phyloP scores from a whole-genome alignment of 1,140 invertebrate species.

The Anagrus nilaparvatae region DNA sequence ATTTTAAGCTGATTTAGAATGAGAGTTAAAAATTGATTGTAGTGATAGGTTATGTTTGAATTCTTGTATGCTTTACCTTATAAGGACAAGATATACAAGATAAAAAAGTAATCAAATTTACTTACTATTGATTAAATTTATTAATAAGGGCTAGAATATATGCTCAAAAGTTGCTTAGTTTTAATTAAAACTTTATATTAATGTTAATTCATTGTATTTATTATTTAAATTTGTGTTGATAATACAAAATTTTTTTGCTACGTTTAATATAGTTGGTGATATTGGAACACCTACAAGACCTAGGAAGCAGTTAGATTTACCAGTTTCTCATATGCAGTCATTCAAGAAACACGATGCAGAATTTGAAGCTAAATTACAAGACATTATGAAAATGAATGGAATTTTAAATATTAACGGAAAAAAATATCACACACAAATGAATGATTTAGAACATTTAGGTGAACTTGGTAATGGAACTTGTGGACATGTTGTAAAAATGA shows the following conservation, averaged over 20 bases:
- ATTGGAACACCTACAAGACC: conserved; percentile 40
- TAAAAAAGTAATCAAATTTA: too few species aligned
- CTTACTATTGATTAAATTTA: too few species aligned
- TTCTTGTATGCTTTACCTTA: too few species aligned
- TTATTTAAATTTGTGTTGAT: too few species aligned
- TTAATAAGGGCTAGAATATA: too few species aligned
- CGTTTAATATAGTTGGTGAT: conserved; percentile 33
- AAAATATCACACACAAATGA: conserved; percentile 73
- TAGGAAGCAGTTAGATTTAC: conserved; percentile 38
- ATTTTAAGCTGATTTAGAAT: too few species aligned
- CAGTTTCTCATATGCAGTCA: conserved; percentile 44
- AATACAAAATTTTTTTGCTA: conserved; percentile 13
- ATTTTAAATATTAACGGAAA: conserved; percentile 71
- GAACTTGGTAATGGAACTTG: conserved; percentile 93
- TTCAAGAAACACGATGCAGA: conserved; percentile 48
- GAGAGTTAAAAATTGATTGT: too few species aligned
- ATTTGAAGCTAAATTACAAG: conserved; percentile 62
- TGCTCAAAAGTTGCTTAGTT: too few species aligned
- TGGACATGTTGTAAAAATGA: conserved; percentile 96
- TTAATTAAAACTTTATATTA: too few species aligned
- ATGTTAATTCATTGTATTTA: too few species aligned
- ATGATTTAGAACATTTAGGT: conserved; percentile 77
- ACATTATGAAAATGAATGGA: conserved; percentile 74
- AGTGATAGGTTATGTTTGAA: too few species aligned
- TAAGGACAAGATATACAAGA: too few species aligned